phyloP scores from a whole-genome alignment of 2,113 vertebrate species.

The Hippocampus barbouri region DNA sequence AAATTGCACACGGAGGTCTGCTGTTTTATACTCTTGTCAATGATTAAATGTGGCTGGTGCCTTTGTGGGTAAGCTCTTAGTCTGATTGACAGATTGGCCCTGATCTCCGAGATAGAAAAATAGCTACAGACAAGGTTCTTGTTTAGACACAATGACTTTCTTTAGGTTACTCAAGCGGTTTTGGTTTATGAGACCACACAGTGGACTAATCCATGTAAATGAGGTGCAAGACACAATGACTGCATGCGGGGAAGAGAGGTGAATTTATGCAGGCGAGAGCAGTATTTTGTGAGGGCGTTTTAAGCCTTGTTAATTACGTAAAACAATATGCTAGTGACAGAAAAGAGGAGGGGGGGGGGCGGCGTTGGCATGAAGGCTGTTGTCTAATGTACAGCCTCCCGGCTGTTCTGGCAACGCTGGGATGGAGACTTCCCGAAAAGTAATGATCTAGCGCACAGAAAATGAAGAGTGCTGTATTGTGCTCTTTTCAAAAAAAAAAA shows the following conservation, averaged over 20 bases:
- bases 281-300: conserved; percentile 54
- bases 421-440: conserved; percentile 30
- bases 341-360: conserved; percentile 41
- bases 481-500: conserved; percentile 12
- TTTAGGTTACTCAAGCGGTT: conserved; percentile 44
- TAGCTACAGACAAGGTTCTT: neutral
- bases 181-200: conserved; percentile 32
- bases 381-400: conserved; percentile 36
- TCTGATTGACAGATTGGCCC: conserved; percentile 43
- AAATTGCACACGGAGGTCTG: conserved; percentile 45
- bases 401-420: conserved; percentile 24
- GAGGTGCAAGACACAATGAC: conserved; percentile 41
- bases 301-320: conserved; percentile 65
- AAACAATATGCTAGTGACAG: conserved; percentile 45
- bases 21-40: conserved; percentile 26
- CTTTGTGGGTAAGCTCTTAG: conserved; percentile 33
- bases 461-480: conserved; percentile 13
- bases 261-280: conserved; percentile 30
- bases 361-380: conserved; percentile 43
- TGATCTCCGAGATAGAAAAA: conserved; percentile 34
- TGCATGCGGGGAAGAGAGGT: conserved; percentile 25
- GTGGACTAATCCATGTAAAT: conserved; percentile 59
- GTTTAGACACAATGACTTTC: neutral
- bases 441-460: conserved; percentile 23
- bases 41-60: conserved; percentile 18